Base-by-base conservation (phyloP, 2,888 invertebrate species). In the Taphrorychus bicolor region DNA sequence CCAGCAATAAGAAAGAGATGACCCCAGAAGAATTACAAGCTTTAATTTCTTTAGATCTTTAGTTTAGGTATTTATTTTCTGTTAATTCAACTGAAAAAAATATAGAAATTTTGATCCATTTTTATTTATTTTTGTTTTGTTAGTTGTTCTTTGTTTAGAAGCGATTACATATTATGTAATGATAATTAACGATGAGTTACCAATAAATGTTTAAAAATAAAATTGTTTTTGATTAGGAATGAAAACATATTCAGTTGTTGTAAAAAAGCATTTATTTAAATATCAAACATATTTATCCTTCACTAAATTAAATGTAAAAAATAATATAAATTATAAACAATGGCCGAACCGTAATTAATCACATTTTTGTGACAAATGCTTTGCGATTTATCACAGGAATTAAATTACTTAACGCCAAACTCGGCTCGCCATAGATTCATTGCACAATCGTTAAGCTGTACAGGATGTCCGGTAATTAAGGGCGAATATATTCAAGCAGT, bases 191-290 rank as follows among this genome's bases (percentile, higher is more conserved):
- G 45, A 45, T 45, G 17, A 21, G 60, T 60, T 60, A 60, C 52
- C 51, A 60, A 60, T 60, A 60, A 60, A 60, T 60, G 60, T 60
- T 60, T 51, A 59, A 32, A 51, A 59, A 49, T 48, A 49, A 32
- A 9, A 32, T 3, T 24, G 32, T 32, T 32, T 9, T 32, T 3
- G 9, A 32, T 9, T 32, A 1, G 32, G 1, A 32, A 32, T 1
- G 32, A 32, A 32, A 32, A 32, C 7, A 32, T 9, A 3, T 9
- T 11, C 7, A 32, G 11, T 32, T 9, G 7, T 32, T 11, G 7
- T 32, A 32, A 32, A 32, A 32, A 32, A 32, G 32, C 32, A 32
- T 3, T 32, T 32, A 32, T 48, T 11, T 17, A 51, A 9, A 48
- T 9, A 48, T n/a, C n/a, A n/a, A n/a, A n/a, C n/a, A n/a, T n/a